Percentiles rank a stretch among this genome's conserved stretches.
Conservation (phyloP, 2,797 vertebrate genomes). For the Hemitrygon akajei region DNA sequence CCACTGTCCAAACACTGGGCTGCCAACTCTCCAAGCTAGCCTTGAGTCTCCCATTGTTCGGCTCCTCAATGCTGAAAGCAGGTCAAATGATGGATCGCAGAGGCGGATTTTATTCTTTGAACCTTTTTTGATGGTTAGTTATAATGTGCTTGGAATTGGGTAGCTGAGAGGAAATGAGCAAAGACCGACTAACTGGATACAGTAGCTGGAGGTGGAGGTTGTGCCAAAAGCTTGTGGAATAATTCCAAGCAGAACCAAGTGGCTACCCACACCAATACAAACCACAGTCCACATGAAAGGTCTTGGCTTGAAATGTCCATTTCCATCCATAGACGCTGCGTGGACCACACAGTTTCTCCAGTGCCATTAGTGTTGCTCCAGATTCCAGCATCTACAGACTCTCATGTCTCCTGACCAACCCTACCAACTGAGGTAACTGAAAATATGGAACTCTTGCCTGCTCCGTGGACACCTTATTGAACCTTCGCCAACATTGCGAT, state of each 20-base stretch:
- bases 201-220: not conserved
- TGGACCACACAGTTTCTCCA: too few species aligned
- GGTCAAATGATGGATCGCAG: too few species aligned
- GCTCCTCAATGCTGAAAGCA: not conserved
- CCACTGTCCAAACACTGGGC: not conserved
- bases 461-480: not conserved
- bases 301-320: too few species aligned
- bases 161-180: not conserved
- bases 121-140: not conserved
- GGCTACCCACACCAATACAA: not conserved
- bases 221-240: not conserved
- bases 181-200: not conserved
- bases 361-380: too few species aligned
- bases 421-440: not conserved
- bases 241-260: not conserved
- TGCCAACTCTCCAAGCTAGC: not conserved
- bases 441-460: not conserved
- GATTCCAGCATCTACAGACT: too few species aligned
- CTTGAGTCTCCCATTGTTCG: not conserved
- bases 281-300: too few species aligned
- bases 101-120: not conserved
- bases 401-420: too few species aligned
- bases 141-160: not conserved
- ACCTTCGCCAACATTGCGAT: not conserved
- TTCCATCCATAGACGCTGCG: too few species aligned